These are phyloP conservation scores for Spicauda simplicius DNA, from an alignment of 2,888 invertebrate genomes.

Conservation along the genomic window DNA sequence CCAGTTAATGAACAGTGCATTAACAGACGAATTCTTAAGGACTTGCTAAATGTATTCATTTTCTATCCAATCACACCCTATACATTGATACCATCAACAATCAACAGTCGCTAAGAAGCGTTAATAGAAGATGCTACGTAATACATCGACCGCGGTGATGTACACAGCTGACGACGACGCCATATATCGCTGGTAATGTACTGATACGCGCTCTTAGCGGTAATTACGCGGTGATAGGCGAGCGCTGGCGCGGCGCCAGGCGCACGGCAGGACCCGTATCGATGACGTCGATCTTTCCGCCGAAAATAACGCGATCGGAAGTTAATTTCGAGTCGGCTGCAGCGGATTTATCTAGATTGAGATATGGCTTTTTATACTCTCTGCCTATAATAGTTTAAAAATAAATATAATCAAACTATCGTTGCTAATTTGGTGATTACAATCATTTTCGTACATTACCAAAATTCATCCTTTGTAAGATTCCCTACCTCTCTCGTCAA, in stretches of 20 bases:
- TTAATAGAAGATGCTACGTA: slow-evolving; percentile 21
- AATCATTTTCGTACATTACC: no score
- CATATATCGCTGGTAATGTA: slow-evolving; percentile 34
- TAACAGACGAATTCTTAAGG: no score
- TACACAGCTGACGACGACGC: slow-evolving; percentile 28
- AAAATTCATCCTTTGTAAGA: no score
- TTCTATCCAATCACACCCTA: no score
- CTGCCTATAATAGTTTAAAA: background rate
- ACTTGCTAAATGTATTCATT: no score
- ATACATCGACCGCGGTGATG: slow-evolving; percentile 22
- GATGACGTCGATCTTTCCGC: slow-evolving; percentile 45
- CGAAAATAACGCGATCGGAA: slow-evolving; percentile 46
- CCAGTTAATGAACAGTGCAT: no score
- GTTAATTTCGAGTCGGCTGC: slow-evolving; percentile 44
- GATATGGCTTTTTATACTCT: slow-evolving; percentile 11
- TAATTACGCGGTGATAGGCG: slow-evolving; percentile 34
- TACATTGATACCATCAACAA: background rate
- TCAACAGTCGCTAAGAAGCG: background rate
- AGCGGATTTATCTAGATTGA: slow-evolving; percentile 31
- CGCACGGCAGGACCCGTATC: slow-evolving; percentile 39
- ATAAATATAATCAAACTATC: background rate
- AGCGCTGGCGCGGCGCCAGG: slow-evolving; percentile 46
- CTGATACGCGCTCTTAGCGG: slow-evolving; percentile 31
- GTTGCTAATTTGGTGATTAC: no score
- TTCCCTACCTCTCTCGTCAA: no score